A percentile compares a stretch with the other conserved stretches of the same genome.
Evolutionary conservation across 2,888 invertebrate species (phyloP).

Genomic region (Hydrotaea cyrtoneurina): DNA sequence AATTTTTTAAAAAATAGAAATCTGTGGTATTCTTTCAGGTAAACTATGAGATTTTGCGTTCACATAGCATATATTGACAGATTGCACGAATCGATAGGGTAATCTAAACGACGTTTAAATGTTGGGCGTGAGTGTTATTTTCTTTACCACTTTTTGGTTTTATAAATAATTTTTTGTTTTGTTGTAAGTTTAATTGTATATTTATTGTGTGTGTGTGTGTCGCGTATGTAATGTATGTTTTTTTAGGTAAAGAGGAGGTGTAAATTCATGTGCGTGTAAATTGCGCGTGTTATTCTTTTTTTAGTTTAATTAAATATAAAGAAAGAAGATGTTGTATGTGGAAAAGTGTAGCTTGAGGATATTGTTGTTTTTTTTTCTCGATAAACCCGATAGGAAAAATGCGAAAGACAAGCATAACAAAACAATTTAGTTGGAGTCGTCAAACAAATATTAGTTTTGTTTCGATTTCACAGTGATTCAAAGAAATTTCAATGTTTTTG

Average conservation of each 20-base stretch:
- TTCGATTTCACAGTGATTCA: not conserved
- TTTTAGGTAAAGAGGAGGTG: conserved; percentile 54
- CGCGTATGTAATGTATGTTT: conserved; percentile 70
- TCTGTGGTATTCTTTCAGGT: too few species aligned
- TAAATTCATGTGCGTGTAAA: conserved; percentile 68
- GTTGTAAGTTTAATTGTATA: conserved; percentile 66
- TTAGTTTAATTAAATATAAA: conserved; percentile 44
- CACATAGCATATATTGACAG: too few species aligned
- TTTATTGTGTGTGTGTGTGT: conserved; percentile 71
- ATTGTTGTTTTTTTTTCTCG: conserved; percentile 15
- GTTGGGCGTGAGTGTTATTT: conserved; percentile 36
- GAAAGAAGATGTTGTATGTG: conserved; percentile 33
- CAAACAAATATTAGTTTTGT: not conserved
- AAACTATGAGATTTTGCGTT: too few species aligned
- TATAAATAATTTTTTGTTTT: conserved; percentile 65
- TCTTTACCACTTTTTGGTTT: conserved; percentile 52
- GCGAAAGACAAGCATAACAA: not conserved
- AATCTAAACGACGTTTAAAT: not conserved
- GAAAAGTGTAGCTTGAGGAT: conserved; percentile 63
- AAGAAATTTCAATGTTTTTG: conserved; percentile 6
- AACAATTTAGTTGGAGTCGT: not conserved
- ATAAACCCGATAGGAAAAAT: not conserved
- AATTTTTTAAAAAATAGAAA: too few species aligned
- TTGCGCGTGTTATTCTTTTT: conserved; percentile 70
- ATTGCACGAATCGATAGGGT: too few species aligned